Evolutionary conservation across 2,888 invertebrate species (phyloP), one percentile per base, ranked within the genome.

Genomic region (Allygus modestus): DNA sequence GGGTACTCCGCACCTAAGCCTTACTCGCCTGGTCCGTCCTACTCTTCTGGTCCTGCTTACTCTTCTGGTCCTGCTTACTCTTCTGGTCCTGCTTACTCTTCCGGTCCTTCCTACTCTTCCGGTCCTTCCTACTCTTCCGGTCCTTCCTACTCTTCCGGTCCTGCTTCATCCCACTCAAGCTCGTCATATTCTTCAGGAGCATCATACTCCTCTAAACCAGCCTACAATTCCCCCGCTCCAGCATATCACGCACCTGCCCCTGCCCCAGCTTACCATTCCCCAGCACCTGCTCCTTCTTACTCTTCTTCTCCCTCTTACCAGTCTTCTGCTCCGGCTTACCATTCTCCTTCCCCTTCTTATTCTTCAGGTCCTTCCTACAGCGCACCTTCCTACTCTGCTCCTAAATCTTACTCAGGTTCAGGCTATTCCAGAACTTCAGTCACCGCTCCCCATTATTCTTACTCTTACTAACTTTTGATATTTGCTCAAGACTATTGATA

Each of bases 301-400:
- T 73, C 73, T 15, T 20, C 73, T 20, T n/a, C 75, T 28, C 75
- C 75, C 11, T 20, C 75, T 20, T 37, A 41, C n/a, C 28, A 77
- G 0, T 79, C 79, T 58, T 17, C 79, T 1, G 33, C 31, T 33
- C 58, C 79, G 1, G 23, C 79, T 15, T 79, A 79, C 23, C 37
- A 73, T 28, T 77, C 75, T 28, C 75, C 75, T 11, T 20, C 75
- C 17, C 46, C 75, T 20, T 37, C 75, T 33, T 51, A 77, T 11
- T 79, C 79, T 58, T 17, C 79, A 7, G 33, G 26, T 33, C 58
- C 79, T 20, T 51, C 79, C 1, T 79, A 79, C 23, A 31, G n/a
- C 11, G 37, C 85, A 7, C 83, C 86, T 9, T 73, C 82, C 33
- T 85, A 81, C 84, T 85, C 86, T 81, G 84, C 86, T 41, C 87